These are phyloP conservation scores for Phyllotis vaccarum DNA, from an alignment of 2,797 vertebrate species.

Conservation along the genomic window DNA sequence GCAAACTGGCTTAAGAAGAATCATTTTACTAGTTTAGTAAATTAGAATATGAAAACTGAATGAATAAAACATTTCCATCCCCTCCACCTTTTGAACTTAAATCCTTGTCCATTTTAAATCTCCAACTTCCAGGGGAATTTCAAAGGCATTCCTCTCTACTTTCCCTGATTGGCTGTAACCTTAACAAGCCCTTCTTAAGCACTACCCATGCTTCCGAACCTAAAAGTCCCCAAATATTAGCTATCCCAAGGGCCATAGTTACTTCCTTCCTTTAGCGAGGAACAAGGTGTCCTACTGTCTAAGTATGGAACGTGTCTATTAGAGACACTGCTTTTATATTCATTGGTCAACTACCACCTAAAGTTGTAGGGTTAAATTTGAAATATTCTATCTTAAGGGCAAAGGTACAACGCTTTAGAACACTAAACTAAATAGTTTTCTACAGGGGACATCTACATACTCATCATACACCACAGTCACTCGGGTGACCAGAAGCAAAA, in stretches of 20 bases:
- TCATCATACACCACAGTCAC: background rate
- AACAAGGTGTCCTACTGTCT: slow-evolving; percentile 51
- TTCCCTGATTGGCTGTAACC: slow-evolving; percentile 55
- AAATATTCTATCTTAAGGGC: background rate
- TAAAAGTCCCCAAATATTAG: slow-evolving; percentile 74
- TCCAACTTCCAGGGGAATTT: slow-evolving; percentile 78
- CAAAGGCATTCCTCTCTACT: slow-evolving; percentile 11
- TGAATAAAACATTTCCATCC: slow-evolving; percentile 9
- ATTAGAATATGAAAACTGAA: slow-evolving; percentile 34
- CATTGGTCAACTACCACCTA: background rate
- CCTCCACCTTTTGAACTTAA: slow-evolving; percentile 51
- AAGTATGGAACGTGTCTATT: slow-evolving; percentile 61
- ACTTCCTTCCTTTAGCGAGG: slow-evolving; percentile 68
- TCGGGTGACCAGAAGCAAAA: background rate
- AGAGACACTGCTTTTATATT: slow-evolving; percentile 38
- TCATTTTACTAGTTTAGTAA: slow-evolving; percentile 34
- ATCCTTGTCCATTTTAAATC: slow-evolving; percentile 44
- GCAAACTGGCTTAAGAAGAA: slow-evolving; percentile 18
- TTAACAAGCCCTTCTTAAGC: slow-evolving; percentile 50
- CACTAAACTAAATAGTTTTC: background rate
- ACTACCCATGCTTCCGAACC: slow-evolving; percentile 61
- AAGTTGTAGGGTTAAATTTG: background rate
- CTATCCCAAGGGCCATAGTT: background rate
- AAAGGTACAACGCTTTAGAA: slow-evolving; percentile 27
- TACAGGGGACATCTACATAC: background rate